Evolutionary conservation across 2,888 invertebrate species (phyloP).

Genomic region (Ennomos fuscantarius): DNA sequence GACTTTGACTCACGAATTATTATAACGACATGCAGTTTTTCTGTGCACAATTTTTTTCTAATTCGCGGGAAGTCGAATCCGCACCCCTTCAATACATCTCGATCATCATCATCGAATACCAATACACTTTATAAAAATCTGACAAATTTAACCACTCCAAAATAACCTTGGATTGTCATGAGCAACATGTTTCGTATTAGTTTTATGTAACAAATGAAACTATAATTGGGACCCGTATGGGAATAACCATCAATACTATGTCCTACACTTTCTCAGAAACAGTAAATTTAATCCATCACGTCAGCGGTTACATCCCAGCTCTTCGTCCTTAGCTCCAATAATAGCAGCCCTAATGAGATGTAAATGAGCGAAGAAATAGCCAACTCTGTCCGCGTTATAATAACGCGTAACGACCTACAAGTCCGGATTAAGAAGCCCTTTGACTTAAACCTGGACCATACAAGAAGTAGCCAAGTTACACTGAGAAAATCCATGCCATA

Average conservation of each 20-base stretch:
- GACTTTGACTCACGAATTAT: no score
- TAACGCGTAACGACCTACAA: conserved; percentile 86
- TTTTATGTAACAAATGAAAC: no score
- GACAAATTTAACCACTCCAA: no score
- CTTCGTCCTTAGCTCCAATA: conserved; percentile 68
- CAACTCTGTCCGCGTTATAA: conserved; percentile 81
- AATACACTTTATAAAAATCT: no score
- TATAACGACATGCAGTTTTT: no score
- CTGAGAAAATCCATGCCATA: conserved; percentile 38
- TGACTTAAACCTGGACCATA: conserved; percentile 78
- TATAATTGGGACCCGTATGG: no score
- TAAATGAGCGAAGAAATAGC: conserved; percentile 84
- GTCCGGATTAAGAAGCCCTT: conserved; percentile 86
- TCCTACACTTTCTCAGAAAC: background rate
- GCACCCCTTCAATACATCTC: no score
- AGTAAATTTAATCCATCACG: conserved; percentile 1
- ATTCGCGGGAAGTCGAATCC: no score
- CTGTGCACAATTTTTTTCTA: no score
- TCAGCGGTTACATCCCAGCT: conserved; percentile 29
- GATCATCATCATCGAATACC: no score
- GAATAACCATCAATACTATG: background rate
- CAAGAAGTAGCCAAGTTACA: conserved; percentile 66
- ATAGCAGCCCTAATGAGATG: conserved; percentile 84
- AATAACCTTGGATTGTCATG: no score
- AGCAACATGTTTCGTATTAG: no score